Base-by-base conservation (phyloP, 2,797 vertebrate species). In the Catamblyrhynchus diadema region DNA sequence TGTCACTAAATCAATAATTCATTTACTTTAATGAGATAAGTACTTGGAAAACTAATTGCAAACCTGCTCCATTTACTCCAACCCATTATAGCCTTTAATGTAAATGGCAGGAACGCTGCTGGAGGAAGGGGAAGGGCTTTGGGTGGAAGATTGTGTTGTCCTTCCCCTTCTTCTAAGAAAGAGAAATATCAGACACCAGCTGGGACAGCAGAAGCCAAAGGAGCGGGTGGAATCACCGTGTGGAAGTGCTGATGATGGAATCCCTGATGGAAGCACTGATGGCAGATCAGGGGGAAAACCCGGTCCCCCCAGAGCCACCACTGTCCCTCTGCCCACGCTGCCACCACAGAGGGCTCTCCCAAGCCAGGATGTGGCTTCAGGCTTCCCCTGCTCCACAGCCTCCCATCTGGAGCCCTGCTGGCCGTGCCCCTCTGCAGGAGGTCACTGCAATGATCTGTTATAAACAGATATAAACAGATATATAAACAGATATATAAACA, bases 21-120 rank as follows among this genome's bases (percentile, higher is more conserved):
- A 99, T 99, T 99, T 99, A 98, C 98, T 99, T 99, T 99, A 99
- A 99, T 99, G 99, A 99, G 98, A 99, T 99, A 99, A 99, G 98
- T 98, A 99, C 98, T 99, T 97, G 97, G 98, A 98, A 99, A 99
- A 99, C 98, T 99, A 99, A 99, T 99, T 99, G 98, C 98, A 98
- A 98, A 98, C 98, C 97, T 97, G 98, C 98, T 98, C 98, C 98
- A 98, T 98, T 99, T 99, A 98, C 98, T 98, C 98, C 98, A 98
- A 90, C 90, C 98, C 98, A 97, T 98, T 97, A 98, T 65, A 97
- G 97, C 97, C 97, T 97, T 98, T 98, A 98, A 98, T 98, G 98
- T 98, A 98, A 97, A 98, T 98, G 96, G 97, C 97, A 98, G 94
- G 75, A 78, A 83, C 5, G 4, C 66, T 25, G 88, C 95, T 42